Evolutionary conservation across 1,140 invertebrate species (phyloP).

Genomic region (Heliconius himera): DNA sequence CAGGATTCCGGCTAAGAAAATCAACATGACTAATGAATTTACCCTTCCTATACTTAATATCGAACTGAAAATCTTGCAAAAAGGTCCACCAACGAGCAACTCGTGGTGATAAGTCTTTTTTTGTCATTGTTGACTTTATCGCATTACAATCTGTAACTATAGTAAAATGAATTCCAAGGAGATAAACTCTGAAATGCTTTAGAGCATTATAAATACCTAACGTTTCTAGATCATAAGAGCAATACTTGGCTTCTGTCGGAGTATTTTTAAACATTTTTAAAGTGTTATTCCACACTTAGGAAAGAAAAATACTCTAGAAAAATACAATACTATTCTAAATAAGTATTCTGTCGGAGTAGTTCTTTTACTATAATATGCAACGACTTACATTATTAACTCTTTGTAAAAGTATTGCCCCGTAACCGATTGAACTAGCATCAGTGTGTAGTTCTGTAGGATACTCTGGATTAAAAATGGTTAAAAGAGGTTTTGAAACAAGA

Average conservation of each 20-base stretch:
- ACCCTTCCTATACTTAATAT: slow-evolving; percentile 65
- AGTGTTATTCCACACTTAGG: too few relatives aligned
- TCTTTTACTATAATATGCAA: slow-evolving; percentile 53
- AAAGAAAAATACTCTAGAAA: too few relatives aligned
- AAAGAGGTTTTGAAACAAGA: slow-evolving; percentile 43
- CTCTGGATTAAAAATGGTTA: slow-evolving; percentile 48
- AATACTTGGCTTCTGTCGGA: slow-evolving; percentile 47
- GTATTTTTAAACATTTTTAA: too few relatives aligned
- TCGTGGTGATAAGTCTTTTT: slow-evolving; percentile 61
- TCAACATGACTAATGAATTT: slow-evolving; percentile 59
- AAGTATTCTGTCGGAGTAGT: slow-evolving; percentile 40
- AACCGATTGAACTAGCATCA: slow-evolving; percentile 59
- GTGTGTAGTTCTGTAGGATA: slow-evolving; percentile 49
- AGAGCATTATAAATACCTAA: slow-evolving; percentile 46
- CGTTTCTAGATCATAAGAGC: slow-evolving; percentile 52
- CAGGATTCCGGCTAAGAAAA: slow-evolving; percentile 59
- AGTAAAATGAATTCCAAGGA: slow-evolving; percentile 42
- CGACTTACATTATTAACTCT: slow-evolving; percentile 36
- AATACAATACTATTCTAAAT: too few relatives aligned
- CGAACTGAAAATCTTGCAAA: slow-evolving; percentile 65
- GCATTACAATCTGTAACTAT: slow-evolving; percentile 42
- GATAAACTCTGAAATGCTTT: slow-evolving; percentile 46
- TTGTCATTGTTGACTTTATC: slow-evolving; percentile 55
- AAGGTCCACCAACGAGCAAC: slow-evolving; percentile 65
- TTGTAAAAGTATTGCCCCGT: slow-evolving; percentile 52